Evolutionary conservation across 2,113 vertebrate species (phyloP).

Genomic region (Mugil cephalus): DNA sequence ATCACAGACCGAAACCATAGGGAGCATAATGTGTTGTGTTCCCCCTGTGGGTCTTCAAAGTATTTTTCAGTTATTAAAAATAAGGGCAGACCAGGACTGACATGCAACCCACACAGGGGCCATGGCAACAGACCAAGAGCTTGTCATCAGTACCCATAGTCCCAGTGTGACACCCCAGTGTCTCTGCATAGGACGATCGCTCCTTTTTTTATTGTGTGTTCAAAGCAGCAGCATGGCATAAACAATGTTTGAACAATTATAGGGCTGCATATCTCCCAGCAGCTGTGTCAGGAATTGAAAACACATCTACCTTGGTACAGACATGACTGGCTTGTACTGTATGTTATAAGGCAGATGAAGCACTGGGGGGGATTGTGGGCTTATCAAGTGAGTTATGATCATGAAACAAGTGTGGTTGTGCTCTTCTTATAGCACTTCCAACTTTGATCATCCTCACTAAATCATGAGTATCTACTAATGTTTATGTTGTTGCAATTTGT

Average conservation of each 20-base stretch:
- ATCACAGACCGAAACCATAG: slow-evolving; percentile 44
- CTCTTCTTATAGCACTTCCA: slow-evolving; percentile 15
- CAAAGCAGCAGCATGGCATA: slow-evolving; percentile 67
- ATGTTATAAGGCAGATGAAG: slow-evolving; percentile 38
- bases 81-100: slow-evolving; percentile 59
- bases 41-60: slow-evolving; percentile 62
- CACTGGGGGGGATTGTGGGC: slow-evolving; percentile 9
- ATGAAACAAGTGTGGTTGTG: slow-evolving; percentile 38
- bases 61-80: slow-evolving; percentile 73
- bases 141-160: slow-evolving; percentile 73
- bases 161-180: slow-evolving; percentile 58
- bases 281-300: slow-evolving; percentile 48
- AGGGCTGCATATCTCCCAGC: slow-evolving; percentile 55
- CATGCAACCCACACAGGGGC: slow-evolving; percentile 71
- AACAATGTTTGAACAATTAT: slow-evolving; percentile 76
- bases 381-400: slow-evolving; percentile 32
- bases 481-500: slow-evolving; percentile 29
- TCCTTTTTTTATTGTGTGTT: slow-evolving; percentile 74
- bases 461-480: slow-evolving; percentile 9
- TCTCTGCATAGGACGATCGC: slow-evolving; percentile 66
- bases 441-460: slow-evolving; percentile 52
- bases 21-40: slow-evolving; percentile 54
- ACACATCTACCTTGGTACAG: slow-evolving; percentile 57
- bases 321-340: slow-evolving; percentile 33
- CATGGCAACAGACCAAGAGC: slow-evolving; percentile 73